Conservation (phyloP, 92 coral and sea anemone genomes). For the Porites cylindrica region DNA sequence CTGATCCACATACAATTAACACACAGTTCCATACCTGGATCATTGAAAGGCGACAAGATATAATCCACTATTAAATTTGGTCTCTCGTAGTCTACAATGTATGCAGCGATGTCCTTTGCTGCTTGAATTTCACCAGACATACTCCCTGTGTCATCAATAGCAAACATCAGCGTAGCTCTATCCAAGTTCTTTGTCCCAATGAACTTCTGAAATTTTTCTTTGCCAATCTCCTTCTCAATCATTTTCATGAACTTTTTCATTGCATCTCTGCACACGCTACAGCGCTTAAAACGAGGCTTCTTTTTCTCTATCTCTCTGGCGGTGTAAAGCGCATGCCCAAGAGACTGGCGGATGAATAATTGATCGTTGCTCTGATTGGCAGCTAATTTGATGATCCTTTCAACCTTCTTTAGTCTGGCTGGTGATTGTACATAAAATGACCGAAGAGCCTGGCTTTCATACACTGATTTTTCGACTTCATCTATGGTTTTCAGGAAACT, state of each 20-base stretch:
- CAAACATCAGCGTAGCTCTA: constrained; percentile 58
- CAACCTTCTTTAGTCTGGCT: constrained; percentile 31
- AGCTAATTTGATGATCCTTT: constrained; percentile 50
- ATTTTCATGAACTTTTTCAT: constrained; percentile 47
- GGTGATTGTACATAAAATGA: constrained; percentile 30
- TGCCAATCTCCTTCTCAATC: constrained; percentile 23
- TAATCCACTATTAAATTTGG: constrained; percentile 42
- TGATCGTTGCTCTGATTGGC: constrained; percentile 41
- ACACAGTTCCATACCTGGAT: constrained; percentile 46
- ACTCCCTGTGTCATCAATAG: constrained; percentile 73
- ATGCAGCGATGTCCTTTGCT: constrained; percentile 51
- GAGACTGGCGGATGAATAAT: constrained; percentile 62
- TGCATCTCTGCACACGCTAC: constrained; percentile 23
- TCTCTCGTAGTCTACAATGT: constrained; percentile 39
- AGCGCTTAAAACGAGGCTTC: constrained; percentile 42
- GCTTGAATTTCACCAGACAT: constrained; percentile 59
- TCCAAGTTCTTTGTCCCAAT: constrained; percentile 27
- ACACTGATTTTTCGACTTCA: constrained; percentile 71
- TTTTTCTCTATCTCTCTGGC: constrained; percentile 42
- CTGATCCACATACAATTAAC: too few species aligned
- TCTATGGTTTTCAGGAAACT: constrained; percentile 61
- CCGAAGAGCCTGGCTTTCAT: constrained; percentile 51
- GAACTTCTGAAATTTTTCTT: constrained; percentile 21
- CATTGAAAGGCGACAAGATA: constrained; percentile 71
- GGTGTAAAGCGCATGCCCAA: constrained; percentile 64